Conservation (phyloP, 2,113 vertebrate genomes). For the Eudyptes chrysolophus region DNA sequence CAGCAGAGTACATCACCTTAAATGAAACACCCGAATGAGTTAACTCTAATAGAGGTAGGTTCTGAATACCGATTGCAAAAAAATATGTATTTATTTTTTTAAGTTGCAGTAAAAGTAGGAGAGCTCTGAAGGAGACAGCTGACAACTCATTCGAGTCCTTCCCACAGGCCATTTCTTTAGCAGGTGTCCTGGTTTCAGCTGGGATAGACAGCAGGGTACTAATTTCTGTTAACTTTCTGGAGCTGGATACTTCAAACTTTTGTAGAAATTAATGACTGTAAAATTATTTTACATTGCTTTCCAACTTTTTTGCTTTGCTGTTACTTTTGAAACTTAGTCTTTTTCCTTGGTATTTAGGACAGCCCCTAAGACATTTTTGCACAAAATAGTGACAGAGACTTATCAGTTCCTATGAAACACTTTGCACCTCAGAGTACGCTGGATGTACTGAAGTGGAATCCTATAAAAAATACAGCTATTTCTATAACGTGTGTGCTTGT, state of each 20-base stretch:
- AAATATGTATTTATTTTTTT: neutral
- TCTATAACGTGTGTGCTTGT: neutral
- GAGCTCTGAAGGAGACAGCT: neutral
- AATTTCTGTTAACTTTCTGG: neutral
- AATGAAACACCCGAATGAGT: neutral
- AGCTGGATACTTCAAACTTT: neutral
- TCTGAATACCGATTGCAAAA: neutral
- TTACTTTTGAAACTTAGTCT: neutral
- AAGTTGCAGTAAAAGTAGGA: neutral
- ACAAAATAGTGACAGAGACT: neutral
- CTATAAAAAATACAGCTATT: neutral
- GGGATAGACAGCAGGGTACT: neutral
- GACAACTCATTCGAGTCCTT: neutral
- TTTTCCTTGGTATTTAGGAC: neutral
- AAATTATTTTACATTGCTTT: neutral
- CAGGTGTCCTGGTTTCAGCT: too few species aligned
- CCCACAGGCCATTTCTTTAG: neutral
- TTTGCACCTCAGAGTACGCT: neutral
- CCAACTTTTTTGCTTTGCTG: neutral
- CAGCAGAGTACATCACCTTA: neutral
- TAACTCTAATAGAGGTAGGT: neutral
- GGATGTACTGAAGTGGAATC: neutral
- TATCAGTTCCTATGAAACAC: neutral
- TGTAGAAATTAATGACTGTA: neutral
- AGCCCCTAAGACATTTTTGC: neutral